Conservation (phyloP, 2,888 invertebrate species). For the Poecilus cupreus region DNA sequence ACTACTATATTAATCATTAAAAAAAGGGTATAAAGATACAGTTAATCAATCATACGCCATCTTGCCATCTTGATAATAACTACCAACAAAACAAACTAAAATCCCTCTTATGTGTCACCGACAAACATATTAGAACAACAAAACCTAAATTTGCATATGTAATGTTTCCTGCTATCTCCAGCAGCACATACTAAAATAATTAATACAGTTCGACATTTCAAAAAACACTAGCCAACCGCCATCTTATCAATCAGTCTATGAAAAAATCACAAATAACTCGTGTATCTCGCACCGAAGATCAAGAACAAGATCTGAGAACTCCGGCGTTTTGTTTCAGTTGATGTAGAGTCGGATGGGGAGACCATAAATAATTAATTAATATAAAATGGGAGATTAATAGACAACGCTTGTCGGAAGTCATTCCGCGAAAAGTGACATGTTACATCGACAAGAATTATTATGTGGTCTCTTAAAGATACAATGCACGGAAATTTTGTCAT, state of each 20-base stretch:
- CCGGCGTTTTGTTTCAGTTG: slow-evolving; percentile 6
- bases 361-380: slow-evolving; percentile 40
- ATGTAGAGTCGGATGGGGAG: not conserved
- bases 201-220: slow-evolving; percentile 39
- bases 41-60: slow-evolving; percentile 3
- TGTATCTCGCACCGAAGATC: slow-evolving; percentile 45
- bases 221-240: slow-evolving; percentile 24
- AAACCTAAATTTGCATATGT: slow-evolving; percentile 35
- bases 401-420: slow-evolving; percentile 32
- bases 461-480: not conserved
- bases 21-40: not conserved
- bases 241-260: slow-evolving; percentile 41
- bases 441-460: not conserved
- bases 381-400: slow-evolving; percentile 47
- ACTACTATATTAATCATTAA: not conserved
- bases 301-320: too few species aligned
- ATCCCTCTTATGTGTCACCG: slow-evolving; percentile 19
- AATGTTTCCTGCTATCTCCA: slow-evolving; percentile 36
- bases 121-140: slow-evolving; percentile 33
- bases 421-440: slow-evolving; percentile 10
- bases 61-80: not conserved
- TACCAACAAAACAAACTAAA: not conserved
- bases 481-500: not conserved
- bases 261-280: slow-evolving; percentile 34
- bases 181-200: slow-evolving; percentile 32